A percentile compares a stretch with the other conserved stretches of the same genome.
Evolutionary conservation across 2,888 invertebrate genomes (phyloP).

Genomic region (Panorpa germanica): DNA sequence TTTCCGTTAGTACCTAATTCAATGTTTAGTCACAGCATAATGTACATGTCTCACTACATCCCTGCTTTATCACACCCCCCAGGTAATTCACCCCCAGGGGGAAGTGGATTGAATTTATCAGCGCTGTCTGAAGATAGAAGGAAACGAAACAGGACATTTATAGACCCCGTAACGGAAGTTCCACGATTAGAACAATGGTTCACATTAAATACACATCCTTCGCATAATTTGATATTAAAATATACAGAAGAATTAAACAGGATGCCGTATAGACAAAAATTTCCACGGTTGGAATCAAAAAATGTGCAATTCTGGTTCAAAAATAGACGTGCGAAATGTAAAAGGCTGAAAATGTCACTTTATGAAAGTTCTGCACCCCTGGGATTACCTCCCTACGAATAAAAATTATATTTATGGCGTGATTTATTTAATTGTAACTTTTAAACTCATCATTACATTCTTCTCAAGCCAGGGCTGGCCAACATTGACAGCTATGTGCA

Average conservation of each 20-base stretch:
- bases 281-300: slow-evolving; percentile 95
- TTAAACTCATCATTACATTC: too few relatives aligned
- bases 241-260: slow-evolving; percentile 94
- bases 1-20: slow-evolving; percentile 74
- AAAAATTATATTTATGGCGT: too few relatives aligned
- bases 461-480: too few relatives aligned
- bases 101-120: slow-evolving; percentile 39
- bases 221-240: slow-evolving; percentile 91
- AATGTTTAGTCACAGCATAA: slow-evolving; percentile 76
- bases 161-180: slow-evolving; percentile 97
- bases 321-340: slow-evolving; percentile 95
- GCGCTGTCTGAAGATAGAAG: slow-evolving; percentile 68
- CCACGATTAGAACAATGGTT: slow-evolving; percentile 91
- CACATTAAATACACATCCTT: slow-evolving; percentile 93
- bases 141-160: slow-evolving; percentile 94
- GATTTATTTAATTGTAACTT: too few relatives aligned
- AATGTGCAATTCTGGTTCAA: slow-evolving; percentile 99
- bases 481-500: too few relatives aligned
- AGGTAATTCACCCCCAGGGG: slow-evolving; percentile 30
- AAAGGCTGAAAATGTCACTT: slow-evolving; percentile 80
- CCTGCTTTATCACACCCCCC: slow-evolving; percentile 31
- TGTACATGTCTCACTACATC: slow-evolving; percentile 84
- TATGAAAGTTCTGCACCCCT: too few relatives aligned
- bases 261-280: slow-evolving; percentile 95
- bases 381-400: too few relatives aligned